phyloP scores from a whole-genome alignment of 30 jellyfish, hydroid and myxozoan species.

The Cassiopea andromeda region DNA sequence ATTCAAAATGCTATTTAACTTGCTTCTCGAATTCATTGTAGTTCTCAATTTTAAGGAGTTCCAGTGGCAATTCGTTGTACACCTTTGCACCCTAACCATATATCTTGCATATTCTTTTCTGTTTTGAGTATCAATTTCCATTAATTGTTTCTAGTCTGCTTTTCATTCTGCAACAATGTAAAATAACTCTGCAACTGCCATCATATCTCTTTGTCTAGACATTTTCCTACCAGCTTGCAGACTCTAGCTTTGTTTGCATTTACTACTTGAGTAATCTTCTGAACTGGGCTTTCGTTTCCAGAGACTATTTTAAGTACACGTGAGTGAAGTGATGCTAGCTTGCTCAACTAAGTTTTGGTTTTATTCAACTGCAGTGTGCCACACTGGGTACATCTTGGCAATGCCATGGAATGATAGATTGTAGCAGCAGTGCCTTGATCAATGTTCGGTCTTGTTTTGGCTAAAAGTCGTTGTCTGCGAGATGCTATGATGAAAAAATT shows the following conservation, averaged over 20 bases:
- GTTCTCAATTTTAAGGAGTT: slow-evolving; percentile 25
- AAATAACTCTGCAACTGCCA: slow-evolving; percentile 21
- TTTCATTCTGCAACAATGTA: background rate
- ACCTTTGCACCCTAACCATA: slow-evolving; percentile 6
- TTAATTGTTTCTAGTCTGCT: slow-evolving; percentile 2
- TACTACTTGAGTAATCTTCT: background rate
- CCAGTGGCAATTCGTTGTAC: slow-evolving; percentile 16
- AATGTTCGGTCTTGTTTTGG: slow-evolving; percentile 40
- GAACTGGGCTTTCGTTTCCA: background rate
- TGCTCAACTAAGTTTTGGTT: background rate
- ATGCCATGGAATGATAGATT: slow-evolving; percentile 56
- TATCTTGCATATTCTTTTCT: slow-evolving; percentile 8
- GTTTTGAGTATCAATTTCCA: background rate
- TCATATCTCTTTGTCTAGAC: slow-evolving; percentile 25
- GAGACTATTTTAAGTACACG: background rate
- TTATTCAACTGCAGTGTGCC: background rate
- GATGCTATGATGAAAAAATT: background rate
- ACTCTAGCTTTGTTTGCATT: background rate
- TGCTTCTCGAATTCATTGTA: background rate
- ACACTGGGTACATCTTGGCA: slow-evolving; percentile 25
- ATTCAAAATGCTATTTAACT: background rate
- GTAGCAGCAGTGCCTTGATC: slow-evolving; percentile 68
- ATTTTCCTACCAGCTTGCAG: slow-evolving; percentile 1
- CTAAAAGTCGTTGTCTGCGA: slow-evolving; percentile 49
- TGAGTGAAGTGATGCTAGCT: background rate